Conservation (phyloP, 1,140 invertebrate genomes). For the Riptortus pedestris region DNA sequence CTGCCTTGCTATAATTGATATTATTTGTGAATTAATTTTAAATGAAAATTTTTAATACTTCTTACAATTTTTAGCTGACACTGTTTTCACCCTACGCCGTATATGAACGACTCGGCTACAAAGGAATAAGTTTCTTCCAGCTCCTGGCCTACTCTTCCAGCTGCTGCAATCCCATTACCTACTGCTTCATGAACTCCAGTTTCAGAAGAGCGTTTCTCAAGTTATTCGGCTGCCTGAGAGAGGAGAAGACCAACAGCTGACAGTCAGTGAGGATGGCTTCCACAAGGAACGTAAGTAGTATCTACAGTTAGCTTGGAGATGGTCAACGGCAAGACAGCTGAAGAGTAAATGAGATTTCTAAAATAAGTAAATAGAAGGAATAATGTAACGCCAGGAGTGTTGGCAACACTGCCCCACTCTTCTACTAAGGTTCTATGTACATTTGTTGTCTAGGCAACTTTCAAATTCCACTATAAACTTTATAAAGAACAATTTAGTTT, state of each 20-base stretch:
- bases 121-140: constrained; percentile 47
- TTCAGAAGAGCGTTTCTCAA: constrained; percentile 53
- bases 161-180: constrained; percentile 65
- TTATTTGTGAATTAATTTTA: no score
- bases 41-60: no score
- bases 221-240: constrained; percentile 42
- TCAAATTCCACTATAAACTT: no score
- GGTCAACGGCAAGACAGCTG: no score
- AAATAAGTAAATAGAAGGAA: no score
- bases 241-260: constrained; percentile 24
- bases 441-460: no score
- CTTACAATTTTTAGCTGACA: constrained; percentile 40
- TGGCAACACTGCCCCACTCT: no score
- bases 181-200: constrained; percentile 63
- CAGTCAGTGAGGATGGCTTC: constrained; percentile 11
- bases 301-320: neutral
- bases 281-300: neutral
- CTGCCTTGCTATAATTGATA: no score
- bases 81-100: constrained; percentile 46
- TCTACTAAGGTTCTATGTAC: no score
- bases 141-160: constrained; percentile 55
- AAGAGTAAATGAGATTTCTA: no score
- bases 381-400: no score
- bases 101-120: constrained; percentile 42
- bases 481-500: no score